A percentile compares a stretch with the other conserved stretches of the same genome.
These are phyloP conservation scores for Ligdia adustata DNA, from an alignment of 2,888 invertebrate species.

Conservation along the genomic window DNA sequence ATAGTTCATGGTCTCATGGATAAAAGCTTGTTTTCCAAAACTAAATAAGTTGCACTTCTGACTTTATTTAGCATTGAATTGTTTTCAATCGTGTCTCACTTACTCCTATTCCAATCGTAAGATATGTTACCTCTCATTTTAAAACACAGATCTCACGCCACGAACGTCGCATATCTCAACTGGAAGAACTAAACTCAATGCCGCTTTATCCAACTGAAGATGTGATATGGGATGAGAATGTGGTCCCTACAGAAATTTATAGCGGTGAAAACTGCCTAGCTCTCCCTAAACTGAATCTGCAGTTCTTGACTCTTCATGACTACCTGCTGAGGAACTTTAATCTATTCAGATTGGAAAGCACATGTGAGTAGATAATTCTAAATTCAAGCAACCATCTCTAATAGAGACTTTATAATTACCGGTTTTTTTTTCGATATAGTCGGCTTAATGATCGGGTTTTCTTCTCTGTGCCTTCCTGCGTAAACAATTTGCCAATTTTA, in stretches of 20 bases:
- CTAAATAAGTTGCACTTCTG: too few species aligned
- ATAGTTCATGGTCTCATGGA: too few species aligned
- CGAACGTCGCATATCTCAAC: slow-evolving; percentile 94
- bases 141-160: slow-evolving; percentile 92
- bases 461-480: too few species aligned
- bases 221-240: slow-evolving; percentile 99
- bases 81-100: too few species aligned
- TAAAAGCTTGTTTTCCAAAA: too few species aligned
- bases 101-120: too few species aligned
- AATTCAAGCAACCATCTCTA: too few species aligned
- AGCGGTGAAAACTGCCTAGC: slow-evolving; percentile 98
- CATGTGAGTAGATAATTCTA: slow-evolving; percentile 90
- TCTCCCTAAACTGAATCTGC: slow-evolving; percentile 98
- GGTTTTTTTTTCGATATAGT: too few species aligned
- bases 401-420: too few species aligned
- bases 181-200: slow-evolving; percentile 98
- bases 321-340: slow-evolving; percentile 98
- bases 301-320: slow-evolving; percentile 99
- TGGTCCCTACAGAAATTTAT: slow-evolving; percentile 98
- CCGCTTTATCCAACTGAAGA: slow-evolving; percentile 99
- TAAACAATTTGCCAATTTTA: not conserved
- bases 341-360: slow-evolving; percentile 98
- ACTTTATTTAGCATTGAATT: too few species aligned
- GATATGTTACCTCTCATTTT: too few species aligned
- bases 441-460: too few species aligned